Conservation (phyloP, 1,140 invertebrate species). For the Eupeodes corollae region DNA sequence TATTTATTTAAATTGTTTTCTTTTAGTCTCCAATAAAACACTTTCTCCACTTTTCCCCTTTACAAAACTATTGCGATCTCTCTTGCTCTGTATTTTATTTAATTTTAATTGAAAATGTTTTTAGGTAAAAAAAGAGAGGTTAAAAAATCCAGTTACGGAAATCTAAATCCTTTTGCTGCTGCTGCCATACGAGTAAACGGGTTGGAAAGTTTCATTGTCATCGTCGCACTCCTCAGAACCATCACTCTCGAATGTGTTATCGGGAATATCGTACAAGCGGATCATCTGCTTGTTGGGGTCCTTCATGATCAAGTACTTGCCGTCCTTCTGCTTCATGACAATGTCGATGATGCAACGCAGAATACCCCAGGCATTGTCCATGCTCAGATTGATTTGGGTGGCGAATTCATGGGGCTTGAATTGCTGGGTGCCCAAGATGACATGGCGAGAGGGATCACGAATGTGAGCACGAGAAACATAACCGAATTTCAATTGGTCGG, state of each 20-base stretch:
- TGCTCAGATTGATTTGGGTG: slow-evolving; percentile 95
- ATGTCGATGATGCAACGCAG: slow-evolving; percentile 96
- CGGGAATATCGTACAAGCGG: slow-evolving; percentile 91
- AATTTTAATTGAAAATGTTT: too few relatives aligned
- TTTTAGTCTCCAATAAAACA: too few relatives aligned
- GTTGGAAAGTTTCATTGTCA: slow-evolving; percentile 45
- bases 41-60: too few relatives aligned
- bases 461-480: slow-evolving; percentile 92
- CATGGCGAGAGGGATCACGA: slow-evolving; percentile 90
- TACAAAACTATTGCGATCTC: too few relatives aligned
- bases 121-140: too few relatives aligned
- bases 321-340: slow-evolving; percentile 95
- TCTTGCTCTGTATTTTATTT: too few relatives aligned
- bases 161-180: slow-evolving; percentile 5
- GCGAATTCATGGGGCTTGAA: slow-evolving; percentile 98
- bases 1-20: too few relatives aligned
- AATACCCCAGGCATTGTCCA: slow-evolving; percentile 99
- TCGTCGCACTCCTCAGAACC: slow-evolving; percentile 79
- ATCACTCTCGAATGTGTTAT: slow-evolving; percentile 97
- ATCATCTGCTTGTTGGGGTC: slow-evolving; percentile 98
- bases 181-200: slow-evolving; percentile 23
- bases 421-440: slow-evolving; percentile 96
- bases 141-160: background rate
- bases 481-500: slow-evolving; percentile 96
- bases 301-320: slow-evolving; percentile 97